Percentiles rank a stretch among this genome's conserved stretches.
phyloP scores from a whole-genome alignment of 2,888 invertebrate species.

The Falcaria lacertinaria region DNA sequence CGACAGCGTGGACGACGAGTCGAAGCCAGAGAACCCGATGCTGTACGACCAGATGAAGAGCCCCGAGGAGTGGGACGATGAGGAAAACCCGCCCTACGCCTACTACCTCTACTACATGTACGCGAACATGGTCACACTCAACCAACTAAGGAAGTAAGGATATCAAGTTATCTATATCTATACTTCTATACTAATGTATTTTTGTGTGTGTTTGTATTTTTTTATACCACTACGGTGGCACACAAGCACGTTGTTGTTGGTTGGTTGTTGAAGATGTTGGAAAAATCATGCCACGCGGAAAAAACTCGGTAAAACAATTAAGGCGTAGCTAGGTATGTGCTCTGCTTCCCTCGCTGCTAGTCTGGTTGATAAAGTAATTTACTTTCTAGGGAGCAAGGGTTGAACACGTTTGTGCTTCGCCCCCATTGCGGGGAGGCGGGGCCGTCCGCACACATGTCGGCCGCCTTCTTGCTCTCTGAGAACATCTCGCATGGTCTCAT shows the following conservation, averaged over 20 bases:
- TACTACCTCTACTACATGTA: slow-evolving; percentile 99
- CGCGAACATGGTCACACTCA: slow-evolving; percentile 96
- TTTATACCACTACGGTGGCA: too few species aligned
- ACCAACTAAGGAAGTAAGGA: slow-evolving; percentile 91
- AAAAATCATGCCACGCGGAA: too few species aligned
- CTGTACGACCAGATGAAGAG: slow-evolving; percentile 89
- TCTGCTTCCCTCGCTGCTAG: too few species aligned
- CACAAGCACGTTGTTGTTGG: too few species aligned
- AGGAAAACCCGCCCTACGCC: slow-evolving; percentile 98
- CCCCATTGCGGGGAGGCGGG: slow-evolving; percentile 99
- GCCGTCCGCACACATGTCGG: slow-evolving; percentile 97
- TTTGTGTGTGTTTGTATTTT: too few species aligned
- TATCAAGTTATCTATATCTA: slow-evolving; percentile 72
- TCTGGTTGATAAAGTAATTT: too few species aligned
- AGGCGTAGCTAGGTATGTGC: slow-evolving; percentile 55
- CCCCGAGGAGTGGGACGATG: slow-evolving; percentile 92
- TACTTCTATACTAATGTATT: too few species aligned
- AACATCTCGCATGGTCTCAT: slow-evolving; percentile 98
- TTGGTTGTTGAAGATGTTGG: too few species aligned
- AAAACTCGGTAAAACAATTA: too few species aligned
- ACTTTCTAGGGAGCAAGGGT: slow-evolving; percentile 93
- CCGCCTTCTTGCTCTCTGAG: slow-evolving; percentile 97
- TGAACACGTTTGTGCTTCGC: slow-evolving; percentile 95
- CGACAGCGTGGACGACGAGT: slow-evolving; percentile 98
- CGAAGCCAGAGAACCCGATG: slow-evolving; percentile 97